Evolutionary conservation across 2,113 vertebrate species (phyloP).

Genomic region (Tauraco erythrolophus): DNA sequence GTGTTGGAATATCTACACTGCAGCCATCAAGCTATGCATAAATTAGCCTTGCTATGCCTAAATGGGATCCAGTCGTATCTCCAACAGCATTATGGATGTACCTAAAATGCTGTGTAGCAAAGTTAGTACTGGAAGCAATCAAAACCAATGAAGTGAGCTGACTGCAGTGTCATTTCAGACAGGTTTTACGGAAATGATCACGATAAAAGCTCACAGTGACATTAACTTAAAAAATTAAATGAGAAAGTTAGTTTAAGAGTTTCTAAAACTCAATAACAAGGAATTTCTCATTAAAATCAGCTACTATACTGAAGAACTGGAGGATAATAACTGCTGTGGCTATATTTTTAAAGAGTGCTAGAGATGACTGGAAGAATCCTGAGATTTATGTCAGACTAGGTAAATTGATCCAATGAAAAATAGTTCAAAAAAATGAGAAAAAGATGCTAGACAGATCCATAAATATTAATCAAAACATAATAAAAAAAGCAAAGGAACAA

Average conservation of each 20-base stretch:
- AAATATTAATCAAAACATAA: not conserved
- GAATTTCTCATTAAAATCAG: slow-evolving; percentile 1
- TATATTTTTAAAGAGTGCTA: not conserved
- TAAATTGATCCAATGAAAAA: not conserved
- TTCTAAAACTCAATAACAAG: not conserved
- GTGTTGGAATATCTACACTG: not conserved
- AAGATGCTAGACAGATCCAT: not conserved
- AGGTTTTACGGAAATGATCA: slow-evolving; percentile 3
- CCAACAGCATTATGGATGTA: not conserved
- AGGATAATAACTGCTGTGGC: not conserved
- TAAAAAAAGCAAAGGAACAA: not conserved
- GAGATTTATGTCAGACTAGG: not conserved
- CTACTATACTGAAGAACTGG: not conserved
- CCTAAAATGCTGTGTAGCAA: not conserved
- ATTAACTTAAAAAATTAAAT: not conserved
- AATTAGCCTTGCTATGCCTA: not conserved
- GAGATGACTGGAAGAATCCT: not conserved
- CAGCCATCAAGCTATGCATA: not conserved
- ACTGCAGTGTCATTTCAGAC: not conserved
- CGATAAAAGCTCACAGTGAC: not conserved
- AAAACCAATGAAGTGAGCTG: slow-evolving; percentile 9
- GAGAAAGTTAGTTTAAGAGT: not conserved
- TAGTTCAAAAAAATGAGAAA: not conserved
- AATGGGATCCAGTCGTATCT: not conserved
- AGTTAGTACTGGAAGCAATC: not conserved